Percentiles rank a stretch among this genome's conserved stretches.
phyloP scores from a whole-genome alignment of 1,140 invertebrate species.

The Archegozetes longisetosus region DNA sequence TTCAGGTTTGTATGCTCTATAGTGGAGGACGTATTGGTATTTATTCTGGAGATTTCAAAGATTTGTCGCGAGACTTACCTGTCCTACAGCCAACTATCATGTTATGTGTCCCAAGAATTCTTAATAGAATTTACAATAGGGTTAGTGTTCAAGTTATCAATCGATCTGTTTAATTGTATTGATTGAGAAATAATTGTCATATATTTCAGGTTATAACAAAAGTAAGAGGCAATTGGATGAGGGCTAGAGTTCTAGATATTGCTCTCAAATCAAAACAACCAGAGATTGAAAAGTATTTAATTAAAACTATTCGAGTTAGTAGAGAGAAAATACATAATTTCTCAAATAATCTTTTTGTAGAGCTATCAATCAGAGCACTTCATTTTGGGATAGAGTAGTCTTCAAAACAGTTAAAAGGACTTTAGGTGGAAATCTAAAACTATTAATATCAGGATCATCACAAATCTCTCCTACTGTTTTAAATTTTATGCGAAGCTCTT shows the following conservation, averaged over 20 bases:
- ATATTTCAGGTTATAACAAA: slow-evolving; percentile 2
- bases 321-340: neutral
- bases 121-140: slow-evolving; percentile 12
- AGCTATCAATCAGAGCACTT: neutral
- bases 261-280: slow-evolving; percentile 12
- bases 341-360: neutral
- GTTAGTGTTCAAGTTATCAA: neutral
- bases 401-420: slow-evolving; percentile 37
- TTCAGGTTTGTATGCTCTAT: slow-evolving; percentile 16
- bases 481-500: slow-evolving; percentile 28
- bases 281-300: neutral
- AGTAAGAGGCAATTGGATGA: slow-evolving; percentile 13
- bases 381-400: slow-evolving; percentile 32
- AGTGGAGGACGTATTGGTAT: slow-evolving; percentile 35
- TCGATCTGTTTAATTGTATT: no score
- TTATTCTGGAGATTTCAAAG: slow-evolving; percentile 34
- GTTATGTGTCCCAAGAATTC: slow-evolving; percentile 6
- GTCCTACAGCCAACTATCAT: slow-evolving; percentile 11
- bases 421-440: slow-evolving; percentile 29
- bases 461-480: slow-evolving; percentile 31
- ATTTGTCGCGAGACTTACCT: slow-evolving; percentile 27
- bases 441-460: slow-evolving; percentile 30
- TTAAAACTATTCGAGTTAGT: neutral
- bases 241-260: slow-evolving; percentile 1
- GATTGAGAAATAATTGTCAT: neutral